Conservation (phyloP, 2,113 vertebrate genomes). For the Ceyx margarethae region DNA sequence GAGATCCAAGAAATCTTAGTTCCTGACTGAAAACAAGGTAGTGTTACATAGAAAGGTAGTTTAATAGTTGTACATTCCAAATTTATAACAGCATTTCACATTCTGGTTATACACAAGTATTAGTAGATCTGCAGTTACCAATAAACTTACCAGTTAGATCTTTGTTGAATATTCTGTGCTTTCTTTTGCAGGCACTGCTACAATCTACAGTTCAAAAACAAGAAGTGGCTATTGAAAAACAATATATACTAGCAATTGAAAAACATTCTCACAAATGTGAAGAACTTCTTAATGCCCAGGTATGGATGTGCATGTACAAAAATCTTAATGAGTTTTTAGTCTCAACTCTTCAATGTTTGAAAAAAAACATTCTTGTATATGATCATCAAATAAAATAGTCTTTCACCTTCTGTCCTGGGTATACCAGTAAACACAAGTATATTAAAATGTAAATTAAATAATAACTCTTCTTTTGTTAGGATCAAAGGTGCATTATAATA, state of each 20-base stretch:
- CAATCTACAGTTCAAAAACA: conserved; percentile 76
- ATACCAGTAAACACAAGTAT: background rate
- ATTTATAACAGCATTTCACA: conserved; percentile 3
- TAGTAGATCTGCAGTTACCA: background rate
- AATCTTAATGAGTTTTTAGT: background rate
- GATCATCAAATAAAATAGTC: background rate
- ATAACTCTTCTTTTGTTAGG: background rate
- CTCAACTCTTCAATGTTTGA: background rate
- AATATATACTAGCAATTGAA: conserved; percentile 74
- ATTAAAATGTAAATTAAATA: background rate
- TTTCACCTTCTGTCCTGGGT: background rate
- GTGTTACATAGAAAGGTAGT: conserved; percentile 30
- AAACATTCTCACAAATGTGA: conserved; percentile 79
- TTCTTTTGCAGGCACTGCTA: conserved; percentile 71
- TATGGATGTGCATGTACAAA: conserved; percentile 23
- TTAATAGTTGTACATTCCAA: conserved; percentile 1
- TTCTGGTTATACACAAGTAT: conserved; percentile 16
- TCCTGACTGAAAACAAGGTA: conserved; percentile 35
- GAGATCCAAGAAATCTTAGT: conserved; percentile 40
- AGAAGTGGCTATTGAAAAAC: conserved; percentile 74
- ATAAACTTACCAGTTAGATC: background rate
- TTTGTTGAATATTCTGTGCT: conserved; percentile 7
- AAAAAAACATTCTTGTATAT: background rate
- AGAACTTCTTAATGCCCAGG: conserved; percentile 78
- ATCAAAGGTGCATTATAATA: background rate